Percentiles rank a stretch among this genome's conserved stretches.
Conservation (phyloP, 2,113 vertebrate genomes). For the Pelobates fuscus region DNA sequence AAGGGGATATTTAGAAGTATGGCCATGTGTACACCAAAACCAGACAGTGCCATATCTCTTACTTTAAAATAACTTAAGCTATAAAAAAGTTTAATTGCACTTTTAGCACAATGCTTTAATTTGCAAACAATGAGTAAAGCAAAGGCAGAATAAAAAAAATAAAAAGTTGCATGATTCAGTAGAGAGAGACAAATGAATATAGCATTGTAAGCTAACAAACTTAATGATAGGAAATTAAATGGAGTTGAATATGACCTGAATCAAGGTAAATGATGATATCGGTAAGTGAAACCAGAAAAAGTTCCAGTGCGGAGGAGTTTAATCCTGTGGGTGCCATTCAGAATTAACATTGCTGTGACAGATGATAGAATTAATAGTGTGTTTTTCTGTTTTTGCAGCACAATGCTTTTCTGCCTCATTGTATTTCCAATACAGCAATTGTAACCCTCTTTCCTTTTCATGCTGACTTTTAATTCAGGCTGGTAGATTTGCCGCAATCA, state of each 20-base stretch:
- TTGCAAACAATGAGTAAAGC: constrained; percentile 9
- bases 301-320: constrained; percentile 3
- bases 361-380: constrained; percentile 14
- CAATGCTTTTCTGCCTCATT: constrained; percentile 27
- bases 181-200: constrained; percentile 14
- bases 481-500: not conserved
- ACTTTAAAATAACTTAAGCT: too few species aligned
- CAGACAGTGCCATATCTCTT: too few species aligned
- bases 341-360: constrained; percentile 21
- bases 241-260: constrained; percentile 21
- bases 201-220: constrained; percentile 3
- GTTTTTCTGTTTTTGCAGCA: constrained; percentile 15
- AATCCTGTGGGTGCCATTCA: constrained; percentile 22
- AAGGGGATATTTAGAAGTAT: too few species aligned
- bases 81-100: too few species aligned
- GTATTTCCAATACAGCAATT: not conserved
- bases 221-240: constrained; percentile 9
- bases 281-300: constrained; percentile 6
- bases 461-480: not conserved
- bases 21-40: too few species aligned
- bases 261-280: constrained; percentile 2
- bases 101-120: too few species aligned
- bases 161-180: constrained; percentile 22
- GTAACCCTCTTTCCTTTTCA: not conserved
- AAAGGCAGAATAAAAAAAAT: not conserved